Percentiles rank a stretch among this genome's conserved stretches.
Conservation (phyloP, 2,797 vertebrate genomes). For the Hybognathus amarus region DNA sequence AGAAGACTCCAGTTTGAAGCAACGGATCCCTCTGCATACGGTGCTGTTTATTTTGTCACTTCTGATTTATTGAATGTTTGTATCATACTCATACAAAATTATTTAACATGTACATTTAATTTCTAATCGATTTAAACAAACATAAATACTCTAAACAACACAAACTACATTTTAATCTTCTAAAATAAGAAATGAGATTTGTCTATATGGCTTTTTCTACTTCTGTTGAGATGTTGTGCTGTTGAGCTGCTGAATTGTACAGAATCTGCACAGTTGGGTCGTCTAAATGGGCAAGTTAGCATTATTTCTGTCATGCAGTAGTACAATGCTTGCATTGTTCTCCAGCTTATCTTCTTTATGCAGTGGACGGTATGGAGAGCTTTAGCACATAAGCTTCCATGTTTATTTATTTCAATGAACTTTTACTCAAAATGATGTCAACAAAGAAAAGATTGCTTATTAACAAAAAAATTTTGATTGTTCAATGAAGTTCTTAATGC, state of each 20-base stretch:
- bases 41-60: background rate
- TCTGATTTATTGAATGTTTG: no score
- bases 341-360: constrained; percentile 5
- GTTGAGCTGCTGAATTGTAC: background rate
- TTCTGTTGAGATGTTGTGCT: constrained; percentile 2
- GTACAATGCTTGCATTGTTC: constrained; percentile 19
- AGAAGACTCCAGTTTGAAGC: background rate
- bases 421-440: background rate
- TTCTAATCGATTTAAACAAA: background rate
- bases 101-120: background rate
- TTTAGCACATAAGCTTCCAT: background rate
- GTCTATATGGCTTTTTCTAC: background rate
- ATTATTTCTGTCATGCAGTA: background rate
- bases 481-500: background rate
- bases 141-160: background rate
- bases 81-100: background rate
- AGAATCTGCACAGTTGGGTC: background rate
- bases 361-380: background rate
- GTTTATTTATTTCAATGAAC: background rate
- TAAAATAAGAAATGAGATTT: background rate
- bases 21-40: background rate
- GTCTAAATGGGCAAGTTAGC: background rate
- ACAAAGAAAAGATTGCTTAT: background rate
- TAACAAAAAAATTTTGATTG: background rate
- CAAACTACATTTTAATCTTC: background rate